Percentiles rank a stretch among this genome's conserved stretches.
Conservation (phyloP, 2,888 invertebrate genomes). For the Colostygia pectinataria region DNA sequence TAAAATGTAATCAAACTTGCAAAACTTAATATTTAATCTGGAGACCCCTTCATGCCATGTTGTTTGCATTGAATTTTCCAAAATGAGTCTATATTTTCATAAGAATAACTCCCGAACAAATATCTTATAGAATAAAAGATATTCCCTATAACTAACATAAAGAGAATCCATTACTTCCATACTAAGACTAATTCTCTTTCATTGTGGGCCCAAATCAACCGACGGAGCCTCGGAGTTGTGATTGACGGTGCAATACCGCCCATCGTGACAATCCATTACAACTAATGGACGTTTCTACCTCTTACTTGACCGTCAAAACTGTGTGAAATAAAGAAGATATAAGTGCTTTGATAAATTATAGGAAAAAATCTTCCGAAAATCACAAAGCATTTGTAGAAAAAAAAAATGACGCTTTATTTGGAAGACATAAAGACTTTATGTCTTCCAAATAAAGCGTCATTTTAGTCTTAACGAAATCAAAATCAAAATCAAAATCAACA, state of each 20-base stretch:
- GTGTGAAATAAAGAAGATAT: conserved; percentile 14
- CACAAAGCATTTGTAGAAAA: neutral
- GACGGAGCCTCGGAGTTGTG: conserved; percentile 36
- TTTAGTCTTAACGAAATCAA: no score
- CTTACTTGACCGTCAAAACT: conserved; percentile 44
- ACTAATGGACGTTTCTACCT: conserved; percentile 50
- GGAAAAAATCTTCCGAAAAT: neutral
- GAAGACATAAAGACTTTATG: no score
- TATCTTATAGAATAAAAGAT: conserved; percentile 8
- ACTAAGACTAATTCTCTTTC: conserved; percentile 46
- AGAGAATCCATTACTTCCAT: conserved; percentile 35
- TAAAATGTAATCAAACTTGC: no score
- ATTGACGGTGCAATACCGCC: conserved; percentile 51
- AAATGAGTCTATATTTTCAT: no score
- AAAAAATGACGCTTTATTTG: no score
- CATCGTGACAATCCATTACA: conserved; percentile 57
- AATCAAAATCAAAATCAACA: no score
- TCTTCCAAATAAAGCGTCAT: no score
- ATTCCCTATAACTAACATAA: conserved; percentile 25
- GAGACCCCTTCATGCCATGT: no score
- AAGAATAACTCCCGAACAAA: conserved; percentile 2
- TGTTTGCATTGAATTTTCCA: no score
- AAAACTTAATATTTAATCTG: no score
- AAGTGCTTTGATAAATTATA: conserved; percentile 11
- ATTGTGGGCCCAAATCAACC: conserved; percentile 52